Percentiles rank a stretch among this genome's conserved stretches.
phyloP scores from a whole-genome alignment of 2,888 invertebrate species.

The Listrodromus nycthemerus region DNA sequence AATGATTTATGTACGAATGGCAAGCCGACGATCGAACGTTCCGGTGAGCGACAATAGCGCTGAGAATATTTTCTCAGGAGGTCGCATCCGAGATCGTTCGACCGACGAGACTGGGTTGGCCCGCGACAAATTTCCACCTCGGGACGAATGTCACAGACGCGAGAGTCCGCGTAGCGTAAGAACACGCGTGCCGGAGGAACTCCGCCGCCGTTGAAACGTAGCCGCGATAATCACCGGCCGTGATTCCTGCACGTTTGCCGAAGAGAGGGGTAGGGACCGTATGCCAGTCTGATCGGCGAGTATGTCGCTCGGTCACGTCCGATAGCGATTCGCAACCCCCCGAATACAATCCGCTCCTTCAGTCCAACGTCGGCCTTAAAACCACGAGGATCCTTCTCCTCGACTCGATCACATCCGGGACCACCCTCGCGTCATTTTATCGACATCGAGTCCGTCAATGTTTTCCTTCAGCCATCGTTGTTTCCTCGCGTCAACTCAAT shows the following conservation, averaged over 20 bases:
- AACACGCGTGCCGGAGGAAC: conserved; percentile 2
- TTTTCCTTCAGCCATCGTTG: background rate
- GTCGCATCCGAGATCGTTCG: background rate
- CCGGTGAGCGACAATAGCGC: background rate
- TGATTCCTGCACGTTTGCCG: conserved; percentile 70
- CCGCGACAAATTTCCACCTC: background rate
- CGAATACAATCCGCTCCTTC: conserved; percentile 69
- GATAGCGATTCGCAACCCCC: conserved; percentile 76
- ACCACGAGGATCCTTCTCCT: conserved; percentile 67
- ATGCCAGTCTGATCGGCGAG: conserved; percentile 66
- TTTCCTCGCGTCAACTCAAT: background rate
- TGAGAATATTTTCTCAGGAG: background rate
- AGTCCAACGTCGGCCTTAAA: conserved; percentile 71
- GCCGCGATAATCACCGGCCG: conserved; percentile 69
- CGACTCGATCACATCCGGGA: conserved; percentile 23
- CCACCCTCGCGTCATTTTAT: conserved; percentile 34
- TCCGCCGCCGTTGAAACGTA: conserved; percentile 53
- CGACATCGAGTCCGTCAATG: background rate
- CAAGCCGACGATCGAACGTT: background rate
- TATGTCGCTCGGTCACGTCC: conserved; percentile 66
- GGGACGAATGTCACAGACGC: background rate
- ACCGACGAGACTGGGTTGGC: background rate
- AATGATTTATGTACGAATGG: background rate
- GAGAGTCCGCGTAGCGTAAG: conserved; percentile 4
- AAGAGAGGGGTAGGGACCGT: conserved; percentile 68